Base-by-base conservation (phyloP, 2,797 vertebrate genomes). In the Ambastaia sidthimunki region DNA sequence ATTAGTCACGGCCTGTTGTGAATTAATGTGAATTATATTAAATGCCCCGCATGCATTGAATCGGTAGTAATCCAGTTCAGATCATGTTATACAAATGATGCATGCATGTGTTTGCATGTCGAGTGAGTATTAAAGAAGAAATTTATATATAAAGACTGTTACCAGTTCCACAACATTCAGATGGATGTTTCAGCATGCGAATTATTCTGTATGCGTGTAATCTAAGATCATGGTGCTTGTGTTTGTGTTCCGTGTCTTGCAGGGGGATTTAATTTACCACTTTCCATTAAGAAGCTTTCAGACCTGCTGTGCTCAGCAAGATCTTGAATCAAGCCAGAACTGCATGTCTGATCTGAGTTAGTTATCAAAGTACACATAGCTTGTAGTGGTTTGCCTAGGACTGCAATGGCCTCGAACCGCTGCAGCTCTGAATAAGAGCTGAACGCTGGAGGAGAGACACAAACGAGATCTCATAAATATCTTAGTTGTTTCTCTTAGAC, bases 1-100 rank as follows among this genome's bases (percentile, higher is more conserved):
- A 76, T 80, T 83, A 74, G 54, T 83, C 74, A 69, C 59, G 63
- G 62, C 23, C 63, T 50, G 77, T 79, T 81, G 75, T 71, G 68
- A 80, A 77, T 76, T 82, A 80, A 80, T 71, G 69, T 57, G 47
- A 66, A 72, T 63, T 72, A 72, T 80, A 77, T 80, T 78, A 66
- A 69, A 85, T 80, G 80, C n/a, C 18, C 28, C 19, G 10, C 34
- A 21, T 63, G 37, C 54, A 55, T 60, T 62, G 69, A 63, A 55
- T 41, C 48, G 47, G 52, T 67, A 55, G 76, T 73, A 73, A 68
- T 76, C 62, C 54, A 41, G 25, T 52, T 25, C 19, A 71, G 76
- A 71, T 52, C 19, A 62, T 52, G 44, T n/a, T 4, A 41, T 71
- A 19, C 28, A 71, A 62, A 18, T 77, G 18, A 52, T 28, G 3